phyloP scores from a whole-genome alignment of 2,797 vertebrate genomes.

The Pogonophryne albipinna region DNA sequence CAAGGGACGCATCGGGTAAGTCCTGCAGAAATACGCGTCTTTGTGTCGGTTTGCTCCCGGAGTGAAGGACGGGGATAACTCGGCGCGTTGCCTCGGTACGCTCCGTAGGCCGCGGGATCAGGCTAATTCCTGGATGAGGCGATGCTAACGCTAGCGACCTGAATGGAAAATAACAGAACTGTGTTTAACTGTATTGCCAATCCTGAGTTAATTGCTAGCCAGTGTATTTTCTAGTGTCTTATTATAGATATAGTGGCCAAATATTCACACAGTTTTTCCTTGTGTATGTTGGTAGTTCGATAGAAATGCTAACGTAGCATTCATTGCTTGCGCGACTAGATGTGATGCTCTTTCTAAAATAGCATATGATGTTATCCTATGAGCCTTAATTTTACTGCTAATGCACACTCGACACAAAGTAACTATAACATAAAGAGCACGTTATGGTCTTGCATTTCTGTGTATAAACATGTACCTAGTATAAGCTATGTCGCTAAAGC shows the following conservation, averaged over 20 bases:
- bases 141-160: conserved; percentile 60
- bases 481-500: conserved; percentile 37
- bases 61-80: conserved; percentile 73
- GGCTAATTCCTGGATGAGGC: conserved; percentile 66
- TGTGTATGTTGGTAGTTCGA: not conserved
- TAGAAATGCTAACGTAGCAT: conserved; percentile 47
- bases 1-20: conserved; percentile 81
- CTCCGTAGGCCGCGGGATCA: conserved; percentile 79
- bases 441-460: not conserved
- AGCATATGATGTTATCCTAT: not conserved
- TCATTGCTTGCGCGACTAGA: conserved; percentile 58
- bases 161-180: conserved; percentile 55
- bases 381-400: not conserved
- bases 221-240: fast-evolving
- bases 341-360: conserved; percentile 47
- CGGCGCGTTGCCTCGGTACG: conserved; percentile 39
- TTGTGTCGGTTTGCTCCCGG: conserved; percentile 30
- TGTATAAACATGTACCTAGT: not conserved
- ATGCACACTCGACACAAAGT: not conserved
- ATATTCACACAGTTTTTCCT: fast-evolving
- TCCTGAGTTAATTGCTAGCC: not conserved
- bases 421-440: fast-evolving
- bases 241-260: fast-evolving
- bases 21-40: not conserved
- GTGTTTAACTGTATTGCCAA: not conserved